Base-by-base conservation (phyloP, 2,797 vertebrate genomes). In the Rhinogobio ventralis region DNA sequence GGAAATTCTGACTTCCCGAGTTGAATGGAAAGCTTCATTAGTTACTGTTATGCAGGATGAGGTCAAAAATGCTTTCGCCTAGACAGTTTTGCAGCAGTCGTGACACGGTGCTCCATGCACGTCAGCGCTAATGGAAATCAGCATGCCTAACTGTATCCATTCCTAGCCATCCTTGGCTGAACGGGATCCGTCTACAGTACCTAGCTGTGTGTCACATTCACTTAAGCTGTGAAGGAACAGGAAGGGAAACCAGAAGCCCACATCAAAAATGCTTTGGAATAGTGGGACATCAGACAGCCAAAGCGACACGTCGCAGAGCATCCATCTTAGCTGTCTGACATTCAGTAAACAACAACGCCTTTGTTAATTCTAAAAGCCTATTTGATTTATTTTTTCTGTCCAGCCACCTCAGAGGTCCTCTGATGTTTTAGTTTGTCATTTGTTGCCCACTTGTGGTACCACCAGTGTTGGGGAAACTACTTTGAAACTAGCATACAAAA, bases 191-290 rank as follows among this genome's bases (percentile, higher is more conserved):
- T 74, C 66, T 73, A 42, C 30, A 75, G 71, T n/a, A 60, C 74
- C 86, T 84, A 87, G 89, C 82, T 81, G 86, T 80, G 71, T 85
- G 88, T 87, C 87, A 85, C 57, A 85, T 76, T 83, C 84, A 86
- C 51, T 88, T 87, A 30, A 33, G 45, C 20, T 82, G 64, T 82
- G 42, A 67, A 60, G 15, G 73, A 83, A 82, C 71, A 68, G 53
- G 74, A 67, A 75, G 73, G 55, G 74, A 83, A 83, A 82, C 86
- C 81, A 71, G 45, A 84, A 67, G 73, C 66, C 49, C 46, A 84
- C 77, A 85, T 86, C 75, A 71, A 68, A 76, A 75, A 28, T 17
- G 2, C 30, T 79, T 79, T 85, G 49, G 39, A 73, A 60, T 36
- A 45, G 36, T 57, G 25, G 49, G 30, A 75, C 30, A 55, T 57